Conservation (phyloP, 2,888 invertebrate species). For the Rhagium mordax region DNA sequence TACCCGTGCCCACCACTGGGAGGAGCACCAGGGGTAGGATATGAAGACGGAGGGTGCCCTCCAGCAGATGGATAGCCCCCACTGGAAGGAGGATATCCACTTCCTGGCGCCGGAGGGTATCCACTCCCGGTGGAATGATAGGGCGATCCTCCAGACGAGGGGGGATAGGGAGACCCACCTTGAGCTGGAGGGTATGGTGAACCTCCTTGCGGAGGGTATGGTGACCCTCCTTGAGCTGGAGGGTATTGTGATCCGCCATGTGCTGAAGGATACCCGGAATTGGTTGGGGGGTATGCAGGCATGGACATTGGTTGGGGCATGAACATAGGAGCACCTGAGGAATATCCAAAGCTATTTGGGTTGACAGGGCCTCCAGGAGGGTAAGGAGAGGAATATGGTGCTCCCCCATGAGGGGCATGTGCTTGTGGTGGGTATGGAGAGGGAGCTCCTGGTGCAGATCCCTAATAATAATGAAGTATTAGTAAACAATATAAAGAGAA, state of each 20-base stretch:
- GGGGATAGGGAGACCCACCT: slow-evolving; percentile 45
- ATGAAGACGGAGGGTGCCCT: slow-evolving; percentile 42
- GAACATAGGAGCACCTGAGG: slow-evolving; percentile 66
- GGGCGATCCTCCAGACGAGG: slow-evolving; percentile 31
- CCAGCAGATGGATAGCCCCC: slow-evolving; percentile 24
- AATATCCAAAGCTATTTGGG: slow-evolving; percentile 72
- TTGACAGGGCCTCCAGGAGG: slow-evolving; percentile 60
- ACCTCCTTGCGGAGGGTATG: slow-evolving; percentile 47
- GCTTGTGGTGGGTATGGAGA: slow-evolving; percentile 59
- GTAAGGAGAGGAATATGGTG: slow-evolving; percentile 63
- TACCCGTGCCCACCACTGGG: slow-evolving; percentile 46
- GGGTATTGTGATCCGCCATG: slow-evolving; percentile 43
- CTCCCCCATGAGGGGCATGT: slow-evolving; percentile 55
- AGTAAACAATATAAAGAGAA: slow-evolving; percentile 1
- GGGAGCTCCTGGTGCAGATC: slow-evolving; percentile 57
- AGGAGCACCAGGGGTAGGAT: slow-evolving; percentile 67
- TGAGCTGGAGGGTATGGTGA: slow-evolving; percentile 44
- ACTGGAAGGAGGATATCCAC: slow-evolving; percentile 30
- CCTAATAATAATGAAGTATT: slow-evolving; percentile 49
- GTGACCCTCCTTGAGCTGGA: slow-evolving; percentile 38
- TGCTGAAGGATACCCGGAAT: slow-evolving; percentile 62
- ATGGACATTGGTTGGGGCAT: slow-evolving; percentile 72
- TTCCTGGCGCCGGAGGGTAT: slow-evolving; percentile 31
- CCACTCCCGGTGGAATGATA: slow-evolving; percentile 41
- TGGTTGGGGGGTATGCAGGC: slow-evolving; percentile 56